These are phyloP conservation scores for Alaudala cheleensis DNA, from an alignment of 2,113 vertebrate genomes.

Conservation along the genomic window DNA sequence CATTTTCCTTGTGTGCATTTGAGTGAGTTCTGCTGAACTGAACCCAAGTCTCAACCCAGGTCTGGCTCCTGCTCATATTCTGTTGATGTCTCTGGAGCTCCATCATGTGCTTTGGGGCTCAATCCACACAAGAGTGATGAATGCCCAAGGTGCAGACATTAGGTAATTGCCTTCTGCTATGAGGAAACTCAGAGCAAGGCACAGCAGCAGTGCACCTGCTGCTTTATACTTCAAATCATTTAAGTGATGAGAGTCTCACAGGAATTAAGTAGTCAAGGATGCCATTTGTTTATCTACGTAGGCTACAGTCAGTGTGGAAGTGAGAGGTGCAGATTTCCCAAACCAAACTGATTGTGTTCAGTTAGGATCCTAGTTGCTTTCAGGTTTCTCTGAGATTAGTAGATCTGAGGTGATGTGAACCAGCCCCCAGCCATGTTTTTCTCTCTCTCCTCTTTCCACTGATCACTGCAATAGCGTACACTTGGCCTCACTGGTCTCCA, in stretches of 20 bases:
- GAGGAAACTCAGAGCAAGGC: constrained; percentile 38
- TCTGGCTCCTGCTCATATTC: background rate
- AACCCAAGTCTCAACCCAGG: background rate
- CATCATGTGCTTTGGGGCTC: background rate
- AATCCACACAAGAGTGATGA: background rate
- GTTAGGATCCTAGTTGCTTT: background rate
- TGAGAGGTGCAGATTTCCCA: background rate
- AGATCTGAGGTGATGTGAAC: background rate
- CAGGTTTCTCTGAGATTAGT: background rate
- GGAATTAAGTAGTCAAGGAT: background rate
- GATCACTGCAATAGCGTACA: background rate
- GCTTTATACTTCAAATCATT: background rate
- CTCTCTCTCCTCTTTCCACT: background rate
- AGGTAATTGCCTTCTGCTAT: constrained; percentile 47
- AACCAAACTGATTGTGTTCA: background rate
- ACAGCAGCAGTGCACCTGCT: constrained; percentile 36
- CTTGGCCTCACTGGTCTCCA: background rate
- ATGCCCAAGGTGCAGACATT: constrained; percentile 32
- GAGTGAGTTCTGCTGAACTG: background rate
- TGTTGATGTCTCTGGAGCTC: background rate
- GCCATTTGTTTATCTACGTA: background rate
- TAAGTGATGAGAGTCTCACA: background rate
- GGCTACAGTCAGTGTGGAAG: background rate
- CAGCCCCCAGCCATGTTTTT: background rate
- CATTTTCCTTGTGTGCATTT: background rate